Percentiles rank a stretch among this genome's conserved stretches.
These are phyloP conservation scores for Anseranas semipalmata DNA, from an alignment of 2,113 vertebrate genomes.

Conservation along the genomic window DNA sequence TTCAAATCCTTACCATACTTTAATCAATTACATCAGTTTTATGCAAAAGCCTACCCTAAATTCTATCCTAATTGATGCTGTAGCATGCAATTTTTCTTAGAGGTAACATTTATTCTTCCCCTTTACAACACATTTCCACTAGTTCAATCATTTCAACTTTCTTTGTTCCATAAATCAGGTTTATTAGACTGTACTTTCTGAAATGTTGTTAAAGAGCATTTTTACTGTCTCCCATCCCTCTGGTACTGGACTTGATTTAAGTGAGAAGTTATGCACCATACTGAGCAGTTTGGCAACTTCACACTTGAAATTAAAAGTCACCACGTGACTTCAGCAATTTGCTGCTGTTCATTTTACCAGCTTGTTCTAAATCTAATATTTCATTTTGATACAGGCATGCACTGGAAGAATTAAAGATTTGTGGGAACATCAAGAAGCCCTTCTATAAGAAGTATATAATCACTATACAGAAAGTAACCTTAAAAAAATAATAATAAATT, in stretches of 20 bases:
- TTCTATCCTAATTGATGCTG: background rate
- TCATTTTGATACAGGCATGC: background rate
- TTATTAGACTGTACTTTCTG: background rate
- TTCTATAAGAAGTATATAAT: background rate
- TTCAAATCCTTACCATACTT: background rate
- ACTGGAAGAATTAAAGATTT: background rate
- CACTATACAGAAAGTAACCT: background rate
- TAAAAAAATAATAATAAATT: background rate
- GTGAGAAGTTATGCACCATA: background rate
- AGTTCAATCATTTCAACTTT: background rate
- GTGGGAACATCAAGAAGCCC: background rate
- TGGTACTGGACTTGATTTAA: background rate
- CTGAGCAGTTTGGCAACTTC: background rate
- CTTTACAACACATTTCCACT: background rate
- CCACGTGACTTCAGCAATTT: background rate
- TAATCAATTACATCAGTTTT: background rate
- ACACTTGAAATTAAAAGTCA: background rate
- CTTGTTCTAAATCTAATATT: background rate
- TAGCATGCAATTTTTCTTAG: background rate
- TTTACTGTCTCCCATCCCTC: background rate
- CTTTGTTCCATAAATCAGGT: background rate
- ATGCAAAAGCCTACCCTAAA: background rate
- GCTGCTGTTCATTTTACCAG: background rate
- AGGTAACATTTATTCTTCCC: background rate
- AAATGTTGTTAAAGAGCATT: background rate